Percentiles rank a stretch among this genome's conserved stretches.
Conservation (phyloP, 53 echinoderm and acorn worm genomes). For the Echinometra lucunter region DNA sequence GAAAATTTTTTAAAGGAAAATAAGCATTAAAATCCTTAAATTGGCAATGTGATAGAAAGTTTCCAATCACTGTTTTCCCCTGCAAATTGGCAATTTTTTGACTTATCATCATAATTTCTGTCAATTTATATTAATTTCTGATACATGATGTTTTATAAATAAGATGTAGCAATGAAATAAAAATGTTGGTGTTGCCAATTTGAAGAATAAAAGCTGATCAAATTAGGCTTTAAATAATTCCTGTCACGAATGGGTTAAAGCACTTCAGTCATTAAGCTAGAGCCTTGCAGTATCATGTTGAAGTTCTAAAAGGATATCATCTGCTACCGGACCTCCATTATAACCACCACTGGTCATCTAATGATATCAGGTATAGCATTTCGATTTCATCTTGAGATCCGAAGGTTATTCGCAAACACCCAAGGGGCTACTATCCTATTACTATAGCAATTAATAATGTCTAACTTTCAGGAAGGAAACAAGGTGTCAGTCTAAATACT, state of each 20-base stretch:
- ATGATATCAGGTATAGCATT: neutral
- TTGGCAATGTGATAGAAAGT: too few relatives aligned
- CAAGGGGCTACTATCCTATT: neutral
- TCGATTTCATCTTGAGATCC: neutral
- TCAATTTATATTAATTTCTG: too few relatives aligned
- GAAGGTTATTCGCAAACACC: neutral
- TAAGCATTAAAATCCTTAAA: too few relatives aligned
- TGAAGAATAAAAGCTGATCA: too few relatives aligned
- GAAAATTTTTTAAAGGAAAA: too few relatives aligned
- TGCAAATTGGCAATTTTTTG: too few relatives aligned
- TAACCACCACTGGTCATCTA: neutral
- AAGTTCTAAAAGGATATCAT: neutral
- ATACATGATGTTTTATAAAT: too few relatives aligned
- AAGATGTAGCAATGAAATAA: too few relatives aligned
- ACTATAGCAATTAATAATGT: neutral
- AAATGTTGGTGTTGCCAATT: too few relatives aligned
- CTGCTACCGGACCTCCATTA: neutral
- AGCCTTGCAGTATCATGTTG: neutral
- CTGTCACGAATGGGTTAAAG: neutral
- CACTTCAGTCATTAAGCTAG: neutral
- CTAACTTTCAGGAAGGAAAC: neutral
- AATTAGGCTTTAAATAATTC: too few relatives aligned
- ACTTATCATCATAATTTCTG: too few relatives aligned
- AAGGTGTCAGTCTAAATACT: neutral
- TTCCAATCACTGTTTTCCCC: too few relatives aligned